Conservation (phyloP, 2,113 vertebrate genomes). For the Rhea pennata region DNA sequence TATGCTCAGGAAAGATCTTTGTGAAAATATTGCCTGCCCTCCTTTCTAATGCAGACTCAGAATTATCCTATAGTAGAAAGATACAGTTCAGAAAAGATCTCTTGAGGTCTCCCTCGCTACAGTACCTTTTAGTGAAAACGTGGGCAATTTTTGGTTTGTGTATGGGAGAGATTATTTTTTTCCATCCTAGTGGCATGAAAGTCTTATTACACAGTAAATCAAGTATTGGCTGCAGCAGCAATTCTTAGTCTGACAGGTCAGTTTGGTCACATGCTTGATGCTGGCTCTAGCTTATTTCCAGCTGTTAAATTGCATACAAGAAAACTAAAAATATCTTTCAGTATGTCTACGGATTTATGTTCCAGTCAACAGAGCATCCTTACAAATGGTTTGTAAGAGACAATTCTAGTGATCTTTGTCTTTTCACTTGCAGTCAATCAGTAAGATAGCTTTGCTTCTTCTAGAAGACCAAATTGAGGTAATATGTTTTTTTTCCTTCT, state of each 20-base stretch:
- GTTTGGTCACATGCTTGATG: neutral
- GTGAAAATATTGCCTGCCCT: neutral
- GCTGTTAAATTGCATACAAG: neutral
- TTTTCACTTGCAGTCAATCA: neutral
- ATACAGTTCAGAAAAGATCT: neutral
- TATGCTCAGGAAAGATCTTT: neutral
- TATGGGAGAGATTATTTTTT: neutral
- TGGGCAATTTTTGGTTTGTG: neutral
- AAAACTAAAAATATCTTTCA: neutral
- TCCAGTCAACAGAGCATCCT: neutral
- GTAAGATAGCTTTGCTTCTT: neutral
- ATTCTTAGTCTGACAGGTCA: neutral
- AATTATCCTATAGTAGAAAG: neutral
- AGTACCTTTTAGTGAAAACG: neutral
- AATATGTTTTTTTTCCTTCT: neutral
- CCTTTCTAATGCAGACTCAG: neutral
- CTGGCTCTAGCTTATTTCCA: neutral
- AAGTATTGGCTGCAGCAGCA: neutral
- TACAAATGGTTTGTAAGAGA: neutral
- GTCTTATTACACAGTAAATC: neutral
- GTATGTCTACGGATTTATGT: neutral
- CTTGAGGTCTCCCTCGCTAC: neutral
- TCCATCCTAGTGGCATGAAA: neutral
- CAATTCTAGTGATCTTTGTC: fast-evolving
- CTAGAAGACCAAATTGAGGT: neutral